Conservation (phyloP, 2,113 vertebrate species). For the Leptosomus discolor region DNA sequence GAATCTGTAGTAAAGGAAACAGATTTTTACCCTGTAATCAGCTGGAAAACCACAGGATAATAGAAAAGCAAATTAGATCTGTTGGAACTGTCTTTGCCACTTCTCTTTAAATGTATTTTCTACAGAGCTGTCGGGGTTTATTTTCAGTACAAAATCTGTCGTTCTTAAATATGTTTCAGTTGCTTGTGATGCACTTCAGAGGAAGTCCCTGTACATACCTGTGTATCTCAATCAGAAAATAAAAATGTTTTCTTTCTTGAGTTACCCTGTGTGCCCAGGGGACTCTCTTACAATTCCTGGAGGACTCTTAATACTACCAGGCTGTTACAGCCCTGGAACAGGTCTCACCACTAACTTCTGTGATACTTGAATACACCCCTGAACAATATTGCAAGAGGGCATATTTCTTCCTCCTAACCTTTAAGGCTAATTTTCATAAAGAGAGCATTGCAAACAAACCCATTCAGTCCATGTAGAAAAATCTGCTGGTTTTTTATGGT, state of each 20-base stretch:
- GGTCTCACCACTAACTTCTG: not conserved
- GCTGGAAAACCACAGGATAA: not conserved
- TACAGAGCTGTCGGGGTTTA: not conserved
- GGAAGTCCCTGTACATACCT: not conserved
- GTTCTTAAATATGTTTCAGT: not conserved
- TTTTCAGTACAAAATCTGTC: not conserved
- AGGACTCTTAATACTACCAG: not conserved
- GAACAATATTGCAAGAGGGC: not conserved
- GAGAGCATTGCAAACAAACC: not conserved
- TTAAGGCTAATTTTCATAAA: not conserved
- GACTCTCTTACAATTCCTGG: not conserved
- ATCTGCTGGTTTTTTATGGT: not conserved
- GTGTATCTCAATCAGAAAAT: not conserved
- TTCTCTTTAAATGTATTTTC: not conserved
- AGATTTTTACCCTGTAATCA: not conserved
- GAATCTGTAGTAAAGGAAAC: not conserved
- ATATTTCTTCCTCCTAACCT: not conserved
- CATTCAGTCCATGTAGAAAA: not conserved
- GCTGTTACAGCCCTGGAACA: conserved; percentile 23
- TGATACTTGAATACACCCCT: not conserved
- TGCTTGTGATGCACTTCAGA: not conserved
- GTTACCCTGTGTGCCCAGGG: not conserved
- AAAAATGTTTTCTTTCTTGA: not conserved
- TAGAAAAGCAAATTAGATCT: not conserved
- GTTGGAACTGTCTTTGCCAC: not conserved